Evolutionary conservation across 2,888 invertebrate species (phyloP), one percentile per base, ranked within the genome.

Genomic region (Lathronympha strigana): DNA sequence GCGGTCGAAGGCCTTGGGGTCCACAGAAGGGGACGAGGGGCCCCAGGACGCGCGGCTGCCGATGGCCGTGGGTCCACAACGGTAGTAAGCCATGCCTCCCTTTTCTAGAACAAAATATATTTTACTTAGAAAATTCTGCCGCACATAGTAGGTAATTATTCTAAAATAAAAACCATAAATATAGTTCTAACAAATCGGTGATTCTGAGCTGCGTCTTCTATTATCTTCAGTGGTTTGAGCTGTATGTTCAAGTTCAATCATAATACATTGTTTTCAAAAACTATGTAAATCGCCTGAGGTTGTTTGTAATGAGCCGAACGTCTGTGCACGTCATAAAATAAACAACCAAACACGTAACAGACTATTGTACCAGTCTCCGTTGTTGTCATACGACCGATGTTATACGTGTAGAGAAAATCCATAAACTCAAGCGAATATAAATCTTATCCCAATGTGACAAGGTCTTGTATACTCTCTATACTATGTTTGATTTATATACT

Each of bases 31-130:
- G 36, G 93, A 92, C 61, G 93, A 90, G 5, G 94, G 94, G 8
- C 93, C 94, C 95, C 95, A 95, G 19, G 92, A 92, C n/a, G 88
- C 85, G 70, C 91, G 84, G 83, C 84, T 90, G 68, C 89, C 89
- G 77, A 91, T 84, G 53, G 88, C 90, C 11, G 90, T 90, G 38
- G 90, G 90, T 21, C 90, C 90, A 78, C 88, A 90, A 66, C 90
- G 87, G 77, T 90, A 90, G 75, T 82, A 90, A 70, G 91, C 88
- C 92, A 92, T 66, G 64, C 75, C 71, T 72, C 76, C 75, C 74
- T 71, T 61, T 67, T 77, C 85, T 86, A 74, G 11, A 76, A 78
- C 75, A 79, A 80, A 54, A 61, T 19, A 38, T 31, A n/a, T 33
- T 23, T 45, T 3, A 40, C n/a, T 60, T 25, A 61, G 36, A 21